Evolutionary conservation across 2,888 invertebrate species (phyloP).

Genomic region (Halocaridina rubra): DNA sequence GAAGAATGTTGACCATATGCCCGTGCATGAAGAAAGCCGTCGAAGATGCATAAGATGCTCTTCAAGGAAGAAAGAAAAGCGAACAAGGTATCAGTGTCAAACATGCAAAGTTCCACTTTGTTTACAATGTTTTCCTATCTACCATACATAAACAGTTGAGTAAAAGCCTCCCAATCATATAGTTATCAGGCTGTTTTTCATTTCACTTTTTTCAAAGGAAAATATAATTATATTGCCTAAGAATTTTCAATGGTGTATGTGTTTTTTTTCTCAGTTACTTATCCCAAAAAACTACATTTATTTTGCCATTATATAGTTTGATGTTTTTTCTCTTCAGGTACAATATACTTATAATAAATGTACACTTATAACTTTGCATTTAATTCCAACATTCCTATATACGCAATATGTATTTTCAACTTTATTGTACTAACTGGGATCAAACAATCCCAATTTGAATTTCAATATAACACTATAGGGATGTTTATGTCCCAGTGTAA

Average conservation of each 20-base stretch:
- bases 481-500: background rate
- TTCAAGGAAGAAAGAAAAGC: background rate
- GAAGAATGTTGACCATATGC: background rate
- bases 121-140: background rate
- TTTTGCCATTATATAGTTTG: background rate
- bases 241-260: background rate
- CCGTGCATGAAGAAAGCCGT: background rate
- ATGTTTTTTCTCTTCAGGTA: background rate
- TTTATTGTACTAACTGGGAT: background rate
- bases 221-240: background rate
- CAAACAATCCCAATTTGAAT: background rate
- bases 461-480: background rate
- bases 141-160: background rate
- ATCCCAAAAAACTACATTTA: background rate
- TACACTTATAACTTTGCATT: background rate
- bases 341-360: background rate
- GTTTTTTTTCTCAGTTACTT: background rate
- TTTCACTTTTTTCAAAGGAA: background rate
- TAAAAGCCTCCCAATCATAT: background rate
- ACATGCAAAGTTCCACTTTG: background rate
- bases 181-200: background rate
- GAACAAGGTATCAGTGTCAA: background rate
- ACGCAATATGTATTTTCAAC: background rate
- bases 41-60: background rate
- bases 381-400: background rate